phyloP scores from a whole-genome alignment of 2,113 vertebrate species.

The Podocnemis expansa region DNA sequence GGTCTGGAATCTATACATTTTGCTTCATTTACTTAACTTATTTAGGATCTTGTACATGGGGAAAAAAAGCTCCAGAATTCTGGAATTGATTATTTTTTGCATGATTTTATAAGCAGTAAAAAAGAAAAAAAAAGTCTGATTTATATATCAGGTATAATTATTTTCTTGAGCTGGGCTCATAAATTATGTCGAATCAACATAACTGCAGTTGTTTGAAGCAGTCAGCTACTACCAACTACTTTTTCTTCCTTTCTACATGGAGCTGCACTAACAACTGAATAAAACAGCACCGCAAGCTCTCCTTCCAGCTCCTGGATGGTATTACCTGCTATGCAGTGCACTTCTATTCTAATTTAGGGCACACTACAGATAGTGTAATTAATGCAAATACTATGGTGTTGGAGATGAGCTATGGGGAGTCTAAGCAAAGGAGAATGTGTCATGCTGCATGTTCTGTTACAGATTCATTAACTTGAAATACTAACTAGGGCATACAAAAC shows the following conservation, averaged over 20 bases:
- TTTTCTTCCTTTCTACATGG: not conserved
- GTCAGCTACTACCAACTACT: not conserved
- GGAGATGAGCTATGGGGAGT: not conserved
- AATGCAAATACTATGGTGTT: not conserved
- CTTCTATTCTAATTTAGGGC: not conserved
- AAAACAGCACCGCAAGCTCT: not conserved
- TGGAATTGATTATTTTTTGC: not conserved
- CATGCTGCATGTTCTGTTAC: not conserved
- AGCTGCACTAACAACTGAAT: not conserved
- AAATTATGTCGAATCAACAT: rapidly evolving
- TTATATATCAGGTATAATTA: not conserved
- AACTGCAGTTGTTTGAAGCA: not conserved
- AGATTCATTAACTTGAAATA: not conserved
- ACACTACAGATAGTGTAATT: not conserved
- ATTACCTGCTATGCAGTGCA: not conserved
- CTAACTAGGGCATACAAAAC: not conserved
- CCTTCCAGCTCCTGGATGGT: not conserved
- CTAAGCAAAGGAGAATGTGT: constrained; percentile 6
- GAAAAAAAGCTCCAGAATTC: not conserved
- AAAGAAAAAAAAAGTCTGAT: not conserved
- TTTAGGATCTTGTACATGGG: not conserved
- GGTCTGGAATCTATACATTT: not conserved
- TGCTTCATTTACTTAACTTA: not conserved
- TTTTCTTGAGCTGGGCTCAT: not conserved
- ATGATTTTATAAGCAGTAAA: not conserved